These are phyloP conservation scores for Drosophila suzukii DNA, from an alignment of 1,140 invertebrate species.

Conservation along the genomic window DNA sequence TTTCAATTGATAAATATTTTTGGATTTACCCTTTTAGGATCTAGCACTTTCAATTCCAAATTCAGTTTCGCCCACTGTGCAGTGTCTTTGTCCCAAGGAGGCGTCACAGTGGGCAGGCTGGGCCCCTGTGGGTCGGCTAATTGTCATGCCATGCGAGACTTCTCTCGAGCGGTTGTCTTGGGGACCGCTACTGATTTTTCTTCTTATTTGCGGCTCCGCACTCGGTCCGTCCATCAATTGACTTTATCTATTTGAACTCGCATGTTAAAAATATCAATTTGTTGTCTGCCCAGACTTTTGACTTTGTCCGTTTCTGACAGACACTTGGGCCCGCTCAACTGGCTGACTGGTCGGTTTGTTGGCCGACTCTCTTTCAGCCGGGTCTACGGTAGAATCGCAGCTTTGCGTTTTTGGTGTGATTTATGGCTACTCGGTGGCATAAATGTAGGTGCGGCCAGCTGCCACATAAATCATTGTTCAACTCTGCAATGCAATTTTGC, in stretches of 20 bases:
- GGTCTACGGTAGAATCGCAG: slow-evolving; percentile 52
- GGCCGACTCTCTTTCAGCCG: slow-evolving; percentile 16
- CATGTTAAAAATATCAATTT: slow-evolving; percentile 82
- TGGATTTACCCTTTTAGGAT: background rate
- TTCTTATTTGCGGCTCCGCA: slow-evolving; percentile 46
- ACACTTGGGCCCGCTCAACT: slow-evolving; percentile 37
- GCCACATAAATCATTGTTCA: slow-evolving; percentile 78
- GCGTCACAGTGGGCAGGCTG: slow-evolving; percentile 69
- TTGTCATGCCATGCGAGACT: slow-evolving; percentile 78
- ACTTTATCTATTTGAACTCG: slow-evolving; percentile 81
- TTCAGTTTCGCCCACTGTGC: slow-evolving; percentile 9
- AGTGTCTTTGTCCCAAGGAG: slow-evolving; percentile 62
- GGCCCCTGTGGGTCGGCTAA: slow-evolving; percentile 62
- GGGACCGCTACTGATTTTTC: slow-evolving; percentile 59
- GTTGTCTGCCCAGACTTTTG: slow-evolving; percentile 72
- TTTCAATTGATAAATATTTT: no score
- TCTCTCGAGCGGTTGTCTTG: slow-evolving; percentile 44
- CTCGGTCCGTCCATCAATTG: slow-evolving; percentile 71
- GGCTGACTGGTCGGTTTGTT: background rate
- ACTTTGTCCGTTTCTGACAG: slow-evolving; percentile 47
- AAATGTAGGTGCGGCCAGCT: slow-evolving; percentile 76
- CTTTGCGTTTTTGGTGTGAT: slow-evolving; percentile 78
- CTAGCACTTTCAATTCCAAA: no score
- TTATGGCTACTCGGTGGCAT: slow-evolving; percentile 78
- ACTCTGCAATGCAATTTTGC: slow-evolving; percentile 63